Evolutionary conservation across 2,113 vertebrate species (phyloP).

Genomic region (Antennarius striatus): DNA sequence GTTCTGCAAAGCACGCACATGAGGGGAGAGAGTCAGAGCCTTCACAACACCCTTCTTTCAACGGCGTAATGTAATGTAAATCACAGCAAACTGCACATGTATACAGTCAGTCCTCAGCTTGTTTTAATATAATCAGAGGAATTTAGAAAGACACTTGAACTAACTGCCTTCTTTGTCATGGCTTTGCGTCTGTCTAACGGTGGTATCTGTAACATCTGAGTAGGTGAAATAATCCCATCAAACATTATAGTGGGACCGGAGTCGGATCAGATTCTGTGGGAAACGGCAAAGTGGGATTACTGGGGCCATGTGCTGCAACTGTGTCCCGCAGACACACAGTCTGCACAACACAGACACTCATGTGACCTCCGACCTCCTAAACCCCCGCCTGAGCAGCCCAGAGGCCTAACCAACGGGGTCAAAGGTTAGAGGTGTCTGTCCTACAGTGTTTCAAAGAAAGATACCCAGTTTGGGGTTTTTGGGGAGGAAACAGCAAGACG

Average conservation of each 20-base stretch:
- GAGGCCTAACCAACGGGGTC: constrained; percentile 67
- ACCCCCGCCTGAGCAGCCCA: constrained; percentile 52
- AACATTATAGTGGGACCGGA: constrained; percentile 46
- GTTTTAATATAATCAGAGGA: constrained; percentile 13
- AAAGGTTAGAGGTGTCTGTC: constrained; percentile 69
- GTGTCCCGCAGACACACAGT: constrained; percentile 75
- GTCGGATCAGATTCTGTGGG: constrained; percentile 63
- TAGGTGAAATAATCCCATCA: constrained; percentile 53
- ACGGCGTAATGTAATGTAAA: constrained; percentile 37
- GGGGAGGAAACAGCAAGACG: constrained; percentile 50
- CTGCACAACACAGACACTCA: constrained; percentile 70
- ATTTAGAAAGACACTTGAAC: neutral
- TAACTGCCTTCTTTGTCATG: neutral
- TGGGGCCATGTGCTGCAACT: constrained; percentile 63
- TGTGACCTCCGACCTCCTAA: constrained; percentile 65
- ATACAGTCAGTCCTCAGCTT: constrained; percentile 36
- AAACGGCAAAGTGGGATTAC: constrained; percentile 69
- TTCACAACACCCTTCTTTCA: constrained; percentile 26
- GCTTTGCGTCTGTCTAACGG: constrained; percentile 16
- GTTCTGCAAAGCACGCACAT: constrained; percentile 77
- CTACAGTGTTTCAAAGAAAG: constrained; percentile 74
- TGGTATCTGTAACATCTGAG: constrained; percentile 45
- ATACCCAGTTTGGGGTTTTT: constrained; percentile 62
- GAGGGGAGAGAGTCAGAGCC: constrained; percentile 15
- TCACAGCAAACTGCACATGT: constrained; percentile 40